Evolutionary conservation across 2,888 invertebrate genomes (phyloP).

Genomic region (Ophion costatus): DNA sequence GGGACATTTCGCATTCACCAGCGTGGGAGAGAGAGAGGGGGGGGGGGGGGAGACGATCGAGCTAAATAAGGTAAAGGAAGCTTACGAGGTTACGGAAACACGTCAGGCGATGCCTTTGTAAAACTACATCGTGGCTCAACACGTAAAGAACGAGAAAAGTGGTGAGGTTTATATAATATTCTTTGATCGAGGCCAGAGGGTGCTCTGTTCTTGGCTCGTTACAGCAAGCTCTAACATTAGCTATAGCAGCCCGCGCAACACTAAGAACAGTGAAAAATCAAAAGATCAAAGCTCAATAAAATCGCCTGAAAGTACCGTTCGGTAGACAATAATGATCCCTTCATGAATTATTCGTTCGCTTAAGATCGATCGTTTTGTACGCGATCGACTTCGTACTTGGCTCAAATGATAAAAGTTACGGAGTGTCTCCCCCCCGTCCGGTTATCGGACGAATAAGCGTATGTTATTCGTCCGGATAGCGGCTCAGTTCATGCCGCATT

Average conservation of each 20-base stretch:
- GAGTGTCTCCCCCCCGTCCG: too few species aligned
- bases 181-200: slow-evolving; percentile 39
- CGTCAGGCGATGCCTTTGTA: slow-evolving; percentile 31
- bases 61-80: slow-evolving; percentile 17
- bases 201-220: slow-evolving; percentile 9
- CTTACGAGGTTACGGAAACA: slow-evolving; percentile 44
- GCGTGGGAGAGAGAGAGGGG: slow-evolving; percentile 7
- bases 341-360: slow-evolving; percentile 34
- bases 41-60: neutral
- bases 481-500: too few species aligned
- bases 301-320: neutral
- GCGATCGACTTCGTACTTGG: too few species aligned
- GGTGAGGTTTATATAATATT: slow-evolving; percentile 8
- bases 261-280: neutral
- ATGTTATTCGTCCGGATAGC: too few species aligned
- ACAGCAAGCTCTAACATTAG: slow-evolving; percentile 7
- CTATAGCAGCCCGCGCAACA: neutral
- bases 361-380: too few species aligned
- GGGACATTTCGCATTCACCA: slow-evolving; percentile 47
- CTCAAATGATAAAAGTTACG: too few species aligned
- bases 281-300: slow-evolving; percentile 40
- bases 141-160: slow-evolving; percentile 38
- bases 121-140: slow-evolving; percentile 39
- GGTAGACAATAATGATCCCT: neutral
- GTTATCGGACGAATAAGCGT: too few species aligned